Base-by-base conservation (phyloP, 2,113 vertebrate genomes). In the Sylvilagus bachmani region DNA sequence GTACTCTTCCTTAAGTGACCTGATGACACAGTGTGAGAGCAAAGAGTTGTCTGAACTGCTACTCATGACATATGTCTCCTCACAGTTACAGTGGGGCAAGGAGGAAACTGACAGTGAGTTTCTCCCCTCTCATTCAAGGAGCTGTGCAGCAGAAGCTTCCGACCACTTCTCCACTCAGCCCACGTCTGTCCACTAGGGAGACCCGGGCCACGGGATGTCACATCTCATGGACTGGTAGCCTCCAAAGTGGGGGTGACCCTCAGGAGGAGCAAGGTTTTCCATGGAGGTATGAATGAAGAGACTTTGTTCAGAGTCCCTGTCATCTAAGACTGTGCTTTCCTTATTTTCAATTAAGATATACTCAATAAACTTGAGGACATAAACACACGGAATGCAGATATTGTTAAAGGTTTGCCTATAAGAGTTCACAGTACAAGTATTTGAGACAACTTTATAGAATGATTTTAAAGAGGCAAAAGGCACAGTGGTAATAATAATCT, bases 351-450 rank as follows among this genome's bases (percentile, higher is more conserved):
- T 71, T 61, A 69, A n/a, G 49, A 66, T 51, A 22, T 2, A 55
- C 69, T 38, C 85, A 70, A 66, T 31, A 70, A 82, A 89, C 44
- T 44, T 44, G 44, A 44, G 44, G 31, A 51, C 19, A 33, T 10
- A 51, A 29, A 36, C 10, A 38, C 24, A 49, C 10, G 55, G 11
- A 10, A 73, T 53, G n/a, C 8, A 8, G 49, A 1, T 38, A 85
- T 58, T 88, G 25, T 82, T 53, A 71, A 87, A 86, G 84, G 44
- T 71, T 82, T 85, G 33, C 36, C 85, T 44, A 19, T 58, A 91
- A 19, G 14, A 11, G 11, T 9, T 64, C 77, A 82, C 2, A 27
- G n/a, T 55, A 16, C 77, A 86, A 87, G 69, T 10, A 78, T 61
- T 79, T 83, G 67, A 86, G 49, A 44, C 27, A 4, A 74, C 19